Evolutionary conservation across 2,888 invertebrate genomes (phyloP).

Genomic region (Amorpha juglandis): DNA sequence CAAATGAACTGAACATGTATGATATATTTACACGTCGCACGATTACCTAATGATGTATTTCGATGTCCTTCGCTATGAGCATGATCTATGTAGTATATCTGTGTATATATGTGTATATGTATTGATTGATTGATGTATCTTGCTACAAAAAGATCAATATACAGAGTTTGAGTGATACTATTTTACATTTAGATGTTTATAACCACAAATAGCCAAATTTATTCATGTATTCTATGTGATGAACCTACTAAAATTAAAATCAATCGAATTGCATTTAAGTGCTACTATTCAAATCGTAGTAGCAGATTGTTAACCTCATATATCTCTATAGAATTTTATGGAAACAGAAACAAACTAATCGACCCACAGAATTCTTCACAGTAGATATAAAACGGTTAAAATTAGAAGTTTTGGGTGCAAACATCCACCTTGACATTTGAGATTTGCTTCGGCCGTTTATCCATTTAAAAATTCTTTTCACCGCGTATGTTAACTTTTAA

Average conservation of each 20-base stretch:
- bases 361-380: constrained; percentile 12
- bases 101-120: too few relatives aligned
- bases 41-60: neutral
- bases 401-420: constrained; percentile 16
- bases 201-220: neutral
- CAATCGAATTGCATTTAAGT: neutral
- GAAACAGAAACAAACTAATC: constrained; percentile 1
- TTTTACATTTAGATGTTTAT: neutral
- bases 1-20: constrained; percentile 3
- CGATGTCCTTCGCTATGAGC: neutral
- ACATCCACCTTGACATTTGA: constrained; percentile 23
- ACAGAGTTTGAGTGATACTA: neutral
- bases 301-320: constrained; percentile 2
- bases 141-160: neutral
- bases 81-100: neutral
- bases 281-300: neutral
- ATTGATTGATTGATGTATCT: too few relatives aligned
- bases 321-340: neutral
- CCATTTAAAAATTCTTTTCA: constrained; percentile 20
- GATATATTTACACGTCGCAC: constrained; percentile 1
- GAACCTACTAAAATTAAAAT: neutral
- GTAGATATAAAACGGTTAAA: constrained; percentile 17
- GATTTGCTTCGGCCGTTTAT: constrained; percentile 20
- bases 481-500: constrained; percentile 23
- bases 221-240: neutral